A percentile compares a stretch with the other conserved stretches of the same genome.
Evolutionary conservation across 2,113 vertebrate species (phyloP).

Genomic region (Centropristis striata): DNA sequence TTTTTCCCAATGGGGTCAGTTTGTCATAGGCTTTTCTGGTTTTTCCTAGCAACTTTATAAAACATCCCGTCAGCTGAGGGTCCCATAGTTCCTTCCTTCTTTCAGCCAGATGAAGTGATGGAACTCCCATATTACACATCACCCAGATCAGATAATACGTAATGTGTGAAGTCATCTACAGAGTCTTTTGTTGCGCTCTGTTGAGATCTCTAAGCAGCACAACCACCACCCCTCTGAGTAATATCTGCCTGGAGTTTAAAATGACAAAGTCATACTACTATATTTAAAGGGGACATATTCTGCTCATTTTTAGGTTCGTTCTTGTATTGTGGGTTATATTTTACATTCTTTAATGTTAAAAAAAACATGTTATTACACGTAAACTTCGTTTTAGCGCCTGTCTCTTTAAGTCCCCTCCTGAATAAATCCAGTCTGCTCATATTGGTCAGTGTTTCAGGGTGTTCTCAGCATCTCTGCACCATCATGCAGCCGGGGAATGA

Average conservation of each 20-base stretch:
- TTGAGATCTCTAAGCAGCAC: background rate
- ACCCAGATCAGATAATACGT: constrained; percentile 7
- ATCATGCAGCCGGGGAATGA: too few relatives aligned
- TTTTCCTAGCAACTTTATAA: constrained; percentile 43
- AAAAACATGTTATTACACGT: too few relatives aligned
- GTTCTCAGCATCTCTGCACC: too few relatives aligned
- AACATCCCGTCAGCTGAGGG: constrained; percentile 43
- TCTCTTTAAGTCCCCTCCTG: too few relatives aligned
- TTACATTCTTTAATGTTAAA: too few relatives aligned
- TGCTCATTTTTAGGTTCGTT: too few relatives aligned
- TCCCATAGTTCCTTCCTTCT: constrained; percentile 4
- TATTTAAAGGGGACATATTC: too few relatives aligned
- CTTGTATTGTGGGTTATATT: too few relatives aligned
- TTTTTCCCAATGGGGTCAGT: constrained; percentile 4
- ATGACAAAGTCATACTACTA: background rate
- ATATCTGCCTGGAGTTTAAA: background rate
- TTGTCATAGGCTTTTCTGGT: constrained; percentile 2
- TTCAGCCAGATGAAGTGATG: background rate
- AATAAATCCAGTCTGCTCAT: too few relatives aligned
- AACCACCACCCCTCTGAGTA: background rate
- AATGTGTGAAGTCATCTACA: constrained; percentile 33
- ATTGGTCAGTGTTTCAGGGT: too few relatives aligned
- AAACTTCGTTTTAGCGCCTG: too few relatives aligned
- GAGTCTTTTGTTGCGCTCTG: constrained; percentile 5
- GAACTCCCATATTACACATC: constrained; percentile 20